These are phyloP conservation scores for Stegana nigrithorax DNA, from an alignment of 2,888 invertebrate species.

Conservation along the genomic window DNA sequence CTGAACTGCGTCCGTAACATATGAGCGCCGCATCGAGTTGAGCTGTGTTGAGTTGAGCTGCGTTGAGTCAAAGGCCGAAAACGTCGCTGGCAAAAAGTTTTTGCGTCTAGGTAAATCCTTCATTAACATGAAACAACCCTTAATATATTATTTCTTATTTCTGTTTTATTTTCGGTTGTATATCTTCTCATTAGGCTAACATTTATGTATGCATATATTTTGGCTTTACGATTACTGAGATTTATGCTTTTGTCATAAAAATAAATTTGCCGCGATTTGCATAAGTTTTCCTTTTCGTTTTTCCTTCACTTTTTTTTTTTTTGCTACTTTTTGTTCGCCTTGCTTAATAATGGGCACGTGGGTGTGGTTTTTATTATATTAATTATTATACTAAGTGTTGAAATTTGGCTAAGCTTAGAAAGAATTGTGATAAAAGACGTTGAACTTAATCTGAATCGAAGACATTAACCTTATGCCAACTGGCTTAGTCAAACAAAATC, in stretches of 20 bases:
- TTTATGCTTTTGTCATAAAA: conserved; percentile 54
- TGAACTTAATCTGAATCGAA: too few relatives aligned
- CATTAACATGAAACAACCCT: conserved; percentile 53
- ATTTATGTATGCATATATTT: conserved; percentile 5
- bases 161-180: conserved; percentile 24
- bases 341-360: too few relatives aligned
- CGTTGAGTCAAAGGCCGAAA: conserved; percentile 33
- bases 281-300: too few relatives aligned
- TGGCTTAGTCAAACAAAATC: too few relatives aligned
- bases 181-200: conserved; percentile 18
- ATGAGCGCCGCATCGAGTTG: conserved; percentile 27
- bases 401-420: too few relatives aligned
- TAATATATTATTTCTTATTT: conserved; percentile 27
- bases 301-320: too few relatives aligned
- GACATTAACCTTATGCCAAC: too few relatives aligned
- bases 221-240: conserved; percentile 41
- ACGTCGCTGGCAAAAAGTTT: conserved; percentile 24
- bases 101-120: conserved; percentile 27
- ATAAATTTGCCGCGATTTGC: conserved; percentile 47
- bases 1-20: neutral
- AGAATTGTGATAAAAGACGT: too few relatives aligned
- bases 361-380: too few relatives aligned
- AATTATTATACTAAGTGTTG: too few relatives aligned
- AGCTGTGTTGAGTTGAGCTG: too few relatives aligned
- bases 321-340: too few relatives aligned